Percentiles rank a stretch among this genome's conserved stretches.
Conservation (phyloP, 1,140 invertebrate species). For the Prorops nasuta region DNA sequence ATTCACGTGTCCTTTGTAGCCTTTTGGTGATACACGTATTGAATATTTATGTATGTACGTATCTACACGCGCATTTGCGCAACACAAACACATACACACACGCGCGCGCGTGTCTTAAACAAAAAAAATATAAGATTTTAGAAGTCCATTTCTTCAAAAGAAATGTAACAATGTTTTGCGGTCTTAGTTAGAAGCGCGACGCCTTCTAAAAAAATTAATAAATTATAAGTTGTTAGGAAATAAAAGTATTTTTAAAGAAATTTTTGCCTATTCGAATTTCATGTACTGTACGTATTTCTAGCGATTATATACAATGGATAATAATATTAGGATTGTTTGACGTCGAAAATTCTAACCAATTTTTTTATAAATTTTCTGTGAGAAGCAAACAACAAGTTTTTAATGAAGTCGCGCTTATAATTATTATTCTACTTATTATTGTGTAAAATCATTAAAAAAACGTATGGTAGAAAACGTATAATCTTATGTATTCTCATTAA, state of each 20-base stretch:
- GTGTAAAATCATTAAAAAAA: no score
- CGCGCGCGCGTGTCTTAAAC: no score
- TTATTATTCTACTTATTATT: no score
- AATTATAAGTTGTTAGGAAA: conserved; percentile 36
- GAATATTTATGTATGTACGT: no score
- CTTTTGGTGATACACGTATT: no score
- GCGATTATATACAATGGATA: conserved; percentile 42
- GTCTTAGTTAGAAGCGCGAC: conserved; percentile 21
- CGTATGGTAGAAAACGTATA: no score
- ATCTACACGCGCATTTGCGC: no score
- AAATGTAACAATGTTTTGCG: conserved; percentile 2
- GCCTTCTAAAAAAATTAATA: conserved; percentile 18
- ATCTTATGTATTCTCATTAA: no score
- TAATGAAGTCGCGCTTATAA: conserved; percentile 25
- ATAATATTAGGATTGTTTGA: conserved; percentile 12
- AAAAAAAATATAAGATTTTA: no score
- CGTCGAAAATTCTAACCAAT: neutral
- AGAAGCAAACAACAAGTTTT: conserved; percentile 18
- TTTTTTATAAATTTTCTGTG: conserved; percentile 24
- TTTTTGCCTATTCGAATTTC: conserved; percentile 37
- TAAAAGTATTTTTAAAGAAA: conserved; percentile 45
- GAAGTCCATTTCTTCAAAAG: neutral
- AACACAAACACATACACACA: no score
- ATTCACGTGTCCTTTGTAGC: conserved; percentile 42
- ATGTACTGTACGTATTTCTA: conserved; percentile 29